A percentile compares a stretch with the other conserved stretches of the same genome.
These are phyloP conservation scores for Cheiracanthium punctorium DNA, from an alignment of 2,888 invertebrate species.

Conservation along the genomic window DNA sequence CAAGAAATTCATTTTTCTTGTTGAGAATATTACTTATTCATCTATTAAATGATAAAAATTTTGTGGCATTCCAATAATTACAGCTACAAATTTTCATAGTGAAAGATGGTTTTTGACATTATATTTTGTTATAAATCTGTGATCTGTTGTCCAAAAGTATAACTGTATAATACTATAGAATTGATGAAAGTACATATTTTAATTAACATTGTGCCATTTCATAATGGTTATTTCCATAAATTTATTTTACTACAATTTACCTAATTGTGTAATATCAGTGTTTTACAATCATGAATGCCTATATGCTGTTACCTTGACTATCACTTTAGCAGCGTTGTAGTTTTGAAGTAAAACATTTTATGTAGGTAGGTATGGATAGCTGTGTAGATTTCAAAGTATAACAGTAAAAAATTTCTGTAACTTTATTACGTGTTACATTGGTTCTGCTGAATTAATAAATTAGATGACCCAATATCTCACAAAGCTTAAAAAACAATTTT, in stretches of 20 bases:
- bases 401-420: background rate
- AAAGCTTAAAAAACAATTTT: background rate
- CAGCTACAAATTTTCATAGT: no score
- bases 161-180: no score
- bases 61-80: no score
- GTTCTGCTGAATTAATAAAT: background rate
- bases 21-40: no score
- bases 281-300: slow-evolving; percentile 12
- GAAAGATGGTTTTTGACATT: no score
- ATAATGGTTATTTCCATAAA: background rate
- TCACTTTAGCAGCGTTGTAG: background rate
- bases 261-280: background rate
- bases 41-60: no score
- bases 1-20: no score
- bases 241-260: background rate
- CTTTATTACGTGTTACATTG: background rate
- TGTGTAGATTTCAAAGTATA: background rate
- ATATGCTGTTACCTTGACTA: background rate
- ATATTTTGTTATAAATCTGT: no score
- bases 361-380: background rate
- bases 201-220: background rate
- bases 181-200: background rate
- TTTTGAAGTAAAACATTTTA: background rate
- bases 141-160: no score
- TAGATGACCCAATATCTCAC: background rate